Conservation (phyloP, 1,140 invertebrate genomes). For the Bombus haemorrhoidalis region DNA sequence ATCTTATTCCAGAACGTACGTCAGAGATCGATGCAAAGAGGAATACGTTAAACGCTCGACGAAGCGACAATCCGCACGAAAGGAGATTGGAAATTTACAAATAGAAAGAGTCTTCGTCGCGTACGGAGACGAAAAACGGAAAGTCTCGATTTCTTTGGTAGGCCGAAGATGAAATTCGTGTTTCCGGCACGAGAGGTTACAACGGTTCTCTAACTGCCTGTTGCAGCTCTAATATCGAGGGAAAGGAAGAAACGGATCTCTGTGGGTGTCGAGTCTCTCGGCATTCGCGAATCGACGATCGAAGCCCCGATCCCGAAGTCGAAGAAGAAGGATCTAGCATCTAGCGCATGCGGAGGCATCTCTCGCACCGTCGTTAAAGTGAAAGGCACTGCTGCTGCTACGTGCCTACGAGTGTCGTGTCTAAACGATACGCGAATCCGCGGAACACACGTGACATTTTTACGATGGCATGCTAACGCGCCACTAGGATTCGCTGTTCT, state of each 20-base stretch:
- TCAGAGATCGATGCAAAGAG: constrained; percentile 10
- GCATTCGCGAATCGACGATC: constrained; percentile 21
- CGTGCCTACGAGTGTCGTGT: constrained; percentile 8
- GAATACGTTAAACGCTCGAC: constrained; percentile 15
- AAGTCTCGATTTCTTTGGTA: neutral
- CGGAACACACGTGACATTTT: constrained; percentile 48
- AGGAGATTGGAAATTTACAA: neutral
- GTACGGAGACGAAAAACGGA: too few relatives aligned
- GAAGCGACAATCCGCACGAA: neutral
- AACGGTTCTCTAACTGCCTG: neutral
- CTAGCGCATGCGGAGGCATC: constrained; percentile 39
- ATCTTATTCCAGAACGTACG: constrained; percentile 35
- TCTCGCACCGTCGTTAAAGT: constrained; percentile 25
- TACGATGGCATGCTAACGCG: constrained; percentile 33
- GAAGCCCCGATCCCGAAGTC: neutral
- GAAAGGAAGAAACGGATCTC: constrained; percentile 2
- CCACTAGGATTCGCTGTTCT: neutral
- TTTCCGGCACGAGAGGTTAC: too few relatives aligned
- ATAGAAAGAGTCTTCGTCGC: neutral
- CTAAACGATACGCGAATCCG: constrained; percentile 37
- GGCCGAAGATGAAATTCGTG: neutral
- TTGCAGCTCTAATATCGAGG: neutral
- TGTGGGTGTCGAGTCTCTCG: neutral
- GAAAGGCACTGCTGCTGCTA: constrained; percentile 26
- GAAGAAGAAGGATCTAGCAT: constrained; percentile 19